phyloP scores from a whole-genome alignment of 2,888 invertebrate genomes.

The Coenonympha arcania region DNA sequence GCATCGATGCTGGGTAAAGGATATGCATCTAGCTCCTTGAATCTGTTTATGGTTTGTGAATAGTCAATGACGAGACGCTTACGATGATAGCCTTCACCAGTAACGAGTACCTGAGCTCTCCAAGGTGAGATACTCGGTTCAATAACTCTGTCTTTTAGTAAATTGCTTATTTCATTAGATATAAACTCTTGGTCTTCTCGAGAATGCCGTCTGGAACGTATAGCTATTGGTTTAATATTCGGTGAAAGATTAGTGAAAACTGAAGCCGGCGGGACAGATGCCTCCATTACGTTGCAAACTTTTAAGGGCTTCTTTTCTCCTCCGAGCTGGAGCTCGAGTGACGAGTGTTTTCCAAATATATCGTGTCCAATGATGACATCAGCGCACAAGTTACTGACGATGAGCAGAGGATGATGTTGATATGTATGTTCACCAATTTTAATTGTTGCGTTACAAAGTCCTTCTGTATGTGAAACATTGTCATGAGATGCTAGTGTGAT shows the following conservation, averaged over 20 bases:
- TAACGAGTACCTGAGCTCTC: neutral
- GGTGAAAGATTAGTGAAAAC: conserved; percentile 1
- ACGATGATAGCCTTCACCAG: conserved; percentile 21
- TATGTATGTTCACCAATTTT: conserved; percentile 4
- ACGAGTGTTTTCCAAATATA: conserved; percentile 12
- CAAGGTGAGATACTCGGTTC: conserved; percentile 18
- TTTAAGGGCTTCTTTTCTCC: conserved; percentile 8
- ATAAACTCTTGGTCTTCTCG: conserved; percentile 10
- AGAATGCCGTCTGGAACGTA: conserved; percentile 3
- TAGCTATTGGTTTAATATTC: conserved; percentile 1
- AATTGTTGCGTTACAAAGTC: neutral
- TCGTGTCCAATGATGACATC: conserved; percentile 19
- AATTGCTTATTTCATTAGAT: conserved; percentile 6
- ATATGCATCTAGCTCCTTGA: conserved; percentile 27
- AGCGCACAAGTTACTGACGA: conserved; percentile 13
- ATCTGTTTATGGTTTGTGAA: conserved; percentile 30
- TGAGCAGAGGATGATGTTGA: conserved; percentile 1
- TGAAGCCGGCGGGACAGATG: conserved; percentile 7
- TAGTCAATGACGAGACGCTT: conserved; percentile 31
- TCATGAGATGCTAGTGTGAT: neutral
- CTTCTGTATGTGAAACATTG: conserved; percentile 2
- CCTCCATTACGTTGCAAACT: conserved; percentile 8
- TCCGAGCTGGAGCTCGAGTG: conserved; percentile 5
- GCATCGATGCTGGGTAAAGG: conserved; percentile 27
- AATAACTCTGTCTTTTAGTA: conserved; percentile 10